Evolutionary conservation across 1,140 invertebrate genomes (phyloP), one percentile per base, ranked within the genome.

Genomic region (Hormaphis cornu): DNA sequence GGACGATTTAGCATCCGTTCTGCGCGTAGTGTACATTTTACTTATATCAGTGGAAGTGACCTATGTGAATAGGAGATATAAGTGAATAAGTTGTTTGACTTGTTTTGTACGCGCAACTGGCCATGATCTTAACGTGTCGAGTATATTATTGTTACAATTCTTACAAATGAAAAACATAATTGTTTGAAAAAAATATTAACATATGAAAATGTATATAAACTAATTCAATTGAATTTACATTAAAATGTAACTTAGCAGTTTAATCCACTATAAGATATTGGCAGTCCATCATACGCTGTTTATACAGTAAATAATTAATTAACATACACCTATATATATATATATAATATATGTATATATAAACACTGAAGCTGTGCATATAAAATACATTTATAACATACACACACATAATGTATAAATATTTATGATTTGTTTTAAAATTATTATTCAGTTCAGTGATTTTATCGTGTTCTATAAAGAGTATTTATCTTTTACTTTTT

Each of bases 221-320:
- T 63, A 63, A 33, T 28, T 18, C 33, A 48, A 48, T 46, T 48
- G 18, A 46, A n/a, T n/a, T 46, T n/a, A 16, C 18, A 46, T 5
- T 46, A 46, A 46, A 33, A 35, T 48, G 28, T 66, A 66, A 50
- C 28, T 66, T 14, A 48, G 42, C 33, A 30, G 42, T 66, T 30
- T 48, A 44, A 66, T 30, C 44, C 42, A 66, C 61, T 66, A n/a
- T n/a, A 63, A 33, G 42, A 20, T 50, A 66, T 66, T 66, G 61
- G 61, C 61, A 66, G 61, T 66, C 61, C 35, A 44, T 63, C 42
- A 48, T 33, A 46, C 48, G 42, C 33, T 66, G 26, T 66, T 50
- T 50, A 24, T 66, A 66, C 18, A 66, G 16, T 24, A 24, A 63
- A 10, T 35, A 48, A 61, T 37, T 6, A 37, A 8, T 8, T 8